Evolutionary conservation across 2,113 vertebrate species (phyloP).

Genomic region (Formicarius rufipectus): DNA sequence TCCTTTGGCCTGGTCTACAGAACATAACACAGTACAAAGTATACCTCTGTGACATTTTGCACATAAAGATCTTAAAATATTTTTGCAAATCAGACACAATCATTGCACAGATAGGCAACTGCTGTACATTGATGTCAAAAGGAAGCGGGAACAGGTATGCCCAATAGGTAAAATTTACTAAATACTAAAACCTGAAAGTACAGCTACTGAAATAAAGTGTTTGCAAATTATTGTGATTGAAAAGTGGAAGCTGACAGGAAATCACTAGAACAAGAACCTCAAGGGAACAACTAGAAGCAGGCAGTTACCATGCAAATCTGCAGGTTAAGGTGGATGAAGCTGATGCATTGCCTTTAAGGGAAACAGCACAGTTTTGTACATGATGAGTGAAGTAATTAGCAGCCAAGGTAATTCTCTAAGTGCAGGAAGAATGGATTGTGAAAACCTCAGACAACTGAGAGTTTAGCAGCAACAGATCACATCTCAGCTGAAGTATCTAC

Average conservation of each 20-base stretch:
- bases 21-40: background rate
- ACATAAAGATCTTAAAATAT: background rate
- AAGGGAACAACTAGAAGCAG: conserved; percentile 6
- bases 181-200: conserved; percentile 39
- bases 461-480: conserved; percentile 44
- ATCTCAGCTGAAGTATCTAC: conserved; percentile 8
- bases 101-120: background rate
- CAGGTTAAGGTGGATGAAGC: conserved; percentile 18
- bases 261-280: conserved; percentile 38
- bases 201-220: background rate
- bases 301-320: conserved; percentile 50
- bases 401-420: conserved; percentile 19
- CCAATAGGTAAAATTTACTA: background rate
- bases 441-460: conserved; percentile 57
- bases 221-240: conserved; percentile 18
- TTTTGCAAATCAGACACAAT: background rate
- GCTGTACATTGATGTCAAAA: background rate
- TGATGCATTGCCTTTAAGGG: conserved; percentile 43
- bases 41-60: background rate
- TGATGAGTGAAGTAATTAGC: conserved; percentile 58
- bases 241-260: conserved; percentile 45
- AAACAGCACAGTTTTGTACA: conserved; percentile 61
- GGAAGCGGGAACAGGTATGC: background rate
- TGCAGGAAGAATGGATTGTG: conserved; percentile 39
- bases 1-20: conserved; percentile 3